Percentiles rank a stretch among this genome's conserved stretches.
phyloP scores from a whole-genome alignment of 2,797 vertebrate species.

The Silurus aristotelis region DNA sequence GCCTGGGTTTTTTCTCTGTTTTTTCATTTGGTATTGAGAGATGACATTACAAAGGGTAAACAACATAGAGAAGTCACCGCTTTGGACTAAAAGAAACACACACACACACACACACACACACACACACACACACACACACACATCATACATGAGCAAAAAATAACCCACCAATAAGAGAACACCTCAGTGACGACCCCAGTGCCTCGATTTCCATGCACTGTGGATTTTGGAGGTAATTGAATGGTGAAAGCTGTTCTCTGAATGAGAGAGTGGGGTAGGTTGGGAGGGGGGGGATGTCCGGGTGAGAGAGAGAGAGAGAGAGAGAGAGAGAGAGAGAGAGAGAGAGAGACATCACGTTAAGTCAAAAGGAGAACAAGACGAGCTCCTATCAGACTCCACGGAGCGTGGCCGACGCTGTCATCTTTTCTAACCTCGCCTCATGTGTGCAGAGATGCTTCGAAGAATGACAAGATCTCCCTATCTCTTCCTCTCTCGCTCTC shows the following conservation, averaged over 20 bases:
- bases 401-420: slow-evolving; percentile 77
- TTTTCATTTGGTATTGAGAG: not conserved
- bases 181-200: not conserved
- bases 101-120: not conserved
- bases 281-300: slow-evolving; percentile 51
- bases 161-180: not conserved
- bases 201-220: slow-evolving; percentile 18
- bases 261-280: too few species aligned
- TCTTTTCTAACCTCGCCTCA: slow-evolving; percentile 71
- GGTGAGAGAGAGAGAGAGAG: slow-evolving; percentile 3
- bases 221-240: slow-evolving; percentile 44
- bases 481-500: slow-evolving; percentile 19
- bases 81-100: slow-evolving; percentile 18
- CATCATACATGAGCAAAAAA: not conserved
- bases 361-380: slow-evolving; percentile 56
- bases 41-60: not conserved
- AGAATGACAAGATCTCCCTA: slow-evolving; percentile 68
- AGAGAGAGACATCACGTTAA: slow-evolving; percentile 45
- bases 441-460: slow-evolving; percentile 64
- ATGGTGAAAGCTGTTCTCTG: slow-evolving; percentile 12
- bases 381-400: slow-evolving; percentile 68
- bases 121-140: not conserved
- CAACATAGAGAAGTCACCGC: slow-evolving; percentile 1
- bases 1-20: not conserved
- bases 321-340: slow-evolving; percentile 10